Evolutionary conservation across 2,113 vertebrate genomes (phyloP).

Genomic region (Atractosteus spatula): DNA sequence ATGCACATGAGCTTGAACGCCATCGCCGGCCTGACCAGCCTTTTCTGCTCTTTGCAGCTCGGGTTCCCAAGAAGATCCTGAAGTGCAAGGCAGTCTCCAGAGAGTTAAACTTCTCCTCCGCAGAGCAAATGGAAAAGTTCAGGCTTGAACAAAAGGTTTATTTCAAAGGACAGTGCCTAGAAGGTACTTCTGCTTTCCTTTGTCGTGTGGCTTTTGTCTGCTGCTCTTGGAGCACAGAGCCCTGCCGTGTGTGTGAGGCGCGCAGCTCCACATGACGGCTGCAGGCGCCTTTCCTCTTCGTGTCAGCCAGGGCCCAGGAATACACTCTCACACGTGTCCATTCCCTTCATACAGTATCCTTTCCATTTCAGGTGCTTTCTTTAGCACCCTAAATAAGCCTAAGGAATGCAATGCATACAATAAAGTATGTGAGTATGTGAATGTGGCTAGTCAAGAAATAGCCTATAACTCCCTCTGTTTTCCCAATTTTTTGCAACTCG

Average conservation of each 20-base stretch:
- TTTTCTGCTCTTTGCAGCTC: slow-evolving; percentile 69
- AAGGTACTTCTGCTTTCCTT: slow-evolving; percentile 71
- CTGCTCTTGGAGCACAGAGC: background rate
- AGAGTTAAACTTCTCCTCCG: slow-evolving; percentile 96
- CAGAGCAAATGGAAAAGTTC: slow-evolving; percentile 98
- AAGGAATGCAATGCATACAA: too few species aligned
- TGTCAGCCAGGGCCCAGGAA: too few species aligned
- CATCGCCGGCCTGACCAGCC: too few species aligned
- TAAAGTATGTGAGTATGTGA: too few species aligned
- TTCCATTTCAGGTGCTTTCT: background rate
- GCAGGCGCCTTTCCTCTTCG: background rate
- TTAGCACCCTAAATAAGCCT: background rate
- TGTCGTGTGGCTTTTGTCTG: background rate
- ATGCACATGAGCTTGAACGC: too few species aligned
- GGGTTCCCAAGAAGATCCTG: slow-evolving; percentile 97
- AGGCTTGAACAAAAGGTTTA: slow-evolving; percentile 97
- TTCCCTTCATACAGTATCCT: background rate
- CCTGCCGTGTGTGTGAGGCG: background rate
- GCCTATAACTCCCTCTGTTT: too few species aligned
- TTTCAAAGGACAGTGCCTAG: slow-evolving; percentile 98
- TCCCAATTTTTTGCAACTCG: too few species aligned
- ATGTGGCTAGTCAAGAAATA: too few species aligned
- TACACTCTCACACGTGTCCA: too few species aligned
- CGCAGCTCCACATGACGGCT: too few species aligned
- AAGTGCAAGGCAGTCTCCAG: slow-evolving; percentile 97